Conservation (phyloP, 2,113 vertebrate genomes). For the Otis tarda region DNA sequence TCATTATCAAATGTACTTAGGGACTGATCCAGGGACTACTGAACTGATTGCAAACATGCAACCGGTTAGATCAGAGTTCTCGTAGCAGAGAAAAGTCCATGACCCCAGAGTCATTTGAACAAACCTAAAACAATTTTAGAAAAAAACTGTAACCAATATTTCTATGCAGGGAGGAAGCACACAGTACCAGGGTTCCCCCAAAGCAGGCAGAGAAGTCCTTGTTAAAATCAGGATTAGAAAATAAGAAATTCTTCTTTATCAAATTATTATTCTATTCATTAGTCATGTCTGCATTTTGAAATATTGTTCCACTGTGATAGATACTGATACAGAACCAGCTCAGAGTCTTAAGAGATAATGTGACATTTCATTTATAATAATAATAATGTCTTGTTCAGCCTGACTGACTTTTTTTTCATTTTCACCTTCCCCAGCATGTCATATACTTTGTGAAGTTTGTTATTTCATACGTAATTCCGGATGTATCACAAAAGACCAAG, state of each 20-base stretch:
- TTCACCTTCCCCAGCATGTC: slow-evolving; percentile 81
- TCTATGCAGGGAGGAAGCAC: not conserved
- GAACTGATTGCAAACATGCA: not conserved
- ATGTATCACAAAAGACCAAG: slow-evolving; percentile 83
- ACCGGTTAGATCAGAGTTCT: not conserved
- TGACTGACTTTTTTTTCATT: slow-evolving; percentile 27
- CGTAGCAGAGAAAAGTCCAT: not conserved
- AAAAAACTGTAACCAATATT: not conserved
- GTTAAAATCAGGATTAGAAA: not conserved
- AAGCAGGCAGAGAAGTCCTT: not conserved
- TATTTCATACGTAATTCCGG: slow-evolving; percentile 88
- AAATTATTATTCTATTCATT: not conserved
- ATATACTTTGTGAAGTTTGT: slow-evolving; percentile 92
- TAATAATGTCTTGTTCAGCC: not conserved
- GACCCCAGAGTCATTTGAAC: not conserved
- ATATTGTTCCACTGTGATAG: not conserved
- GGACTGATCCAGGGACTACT: not conserved
- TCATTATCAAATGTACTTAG: not conserved
- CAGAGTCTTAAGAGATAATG: not conserved
- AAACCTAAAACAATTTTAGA: not conserved
- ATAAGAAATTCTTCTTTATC: not conserved
- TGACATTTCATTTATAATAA: not conserved
- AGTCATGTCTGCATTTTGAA: not conserved
- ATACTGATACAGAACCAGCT: not conserved
- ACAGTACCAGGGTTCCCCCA: not conserved